Evolutionary conservation across 2,888 invertebrate genomes (phyloP), one percentile per base, ranked within the genome.

Genomic region (Meghimatium bilineatum): DNA sequence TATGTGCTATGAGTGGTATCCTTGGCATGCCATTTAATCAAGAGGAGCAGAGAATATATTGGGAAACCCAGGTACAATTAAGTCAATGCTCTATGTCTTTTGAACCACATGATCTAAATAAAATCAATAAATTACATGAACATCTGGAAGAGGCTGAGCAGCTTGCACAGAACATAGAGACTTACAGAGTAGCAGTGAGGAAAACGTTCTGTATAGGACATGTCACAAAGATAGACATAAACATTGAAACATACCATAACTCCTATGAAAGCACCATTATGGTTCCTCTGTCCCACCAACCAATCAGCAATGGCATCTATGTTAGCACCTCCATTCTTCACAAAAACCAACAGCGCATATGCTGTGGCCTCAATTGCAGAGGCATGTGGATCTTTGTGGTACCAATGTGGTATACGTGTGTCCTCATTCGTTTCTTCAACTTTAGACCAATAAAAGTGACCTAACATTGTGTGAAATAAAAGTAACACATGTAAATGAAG

Each of bases 291-390:
- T 26, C 74, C 79, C 8, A 87, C 83, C 60, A 87, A 56, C 87
- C 87, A 87, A 60, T 86, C 87, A 38, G 87, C 87, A 32, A 87
- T 79, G 49, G 87, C 63, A 72, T 87, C 85, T 17, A 80, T 74
- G 32, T 80, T 80, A 5, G 20, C 63, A 77, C 77, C 49, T n/a
- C 38, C 10, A 26, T 56, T 26, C 17, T 66, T 8, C 2, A 81
- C 6, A 52, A 83, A 87, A 6, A 87, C 87, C 8, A 87, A 72
- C 1, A 87, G 80, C 36, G 81, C 85, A 60, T 85, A 87, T 1
- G 87, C 85, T 0, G 87, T 87, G 63, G 86, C 85, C 72, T 87
- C 87, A 23, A 87, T 84, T 44, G 87, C 81, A 26, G 85, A 81
- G 12, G 87, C 86, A 32, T 80, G 75, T 1, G 82, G 60, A 3